These are phyloP conservation scores for Scomberomorus guttatus DNA, from an alignment of 2,797 vertebrate genomes.

Conservation along the genomic window DNA sequence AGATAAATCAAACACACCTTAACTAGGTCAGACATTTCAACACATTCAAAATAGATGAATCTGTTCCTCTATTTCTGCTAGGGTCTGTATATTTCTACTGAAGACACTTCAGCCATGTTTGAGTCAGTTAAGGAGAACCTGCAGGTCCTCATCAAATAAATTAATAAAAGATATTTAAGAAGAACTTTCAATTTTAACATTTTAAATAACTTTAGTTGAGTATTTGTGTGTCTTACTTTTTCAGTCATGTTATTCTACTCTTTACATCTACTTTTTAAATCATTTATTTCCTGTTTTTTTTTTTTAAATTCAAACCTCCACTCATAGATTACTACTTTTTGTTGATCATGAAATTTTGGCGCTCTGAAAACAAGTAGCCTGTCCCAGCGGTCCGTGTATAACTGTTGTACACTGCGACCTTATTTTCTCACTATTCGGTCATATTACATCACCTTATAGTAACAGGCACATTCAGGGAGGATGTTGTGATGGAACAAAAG, in stretches of 20 bases:
- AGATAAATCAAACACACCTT: slow-evolving; percentile 74
- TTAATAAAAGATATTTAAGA: neutral
- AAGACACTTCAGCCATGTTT: slow-evolving; percentile 26
- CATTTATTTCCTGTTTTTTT: neutral
- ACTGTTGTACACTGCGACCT: neutral
- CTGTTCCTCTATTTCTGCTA: slow-evolving; percentile 55
- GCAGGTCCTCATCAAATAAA: neutral
- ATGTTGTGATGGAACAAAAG: neutral
- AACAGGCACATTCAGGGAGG: neutral
- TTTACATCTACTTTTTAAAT: neutral
- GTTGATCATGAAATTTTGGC: no score
- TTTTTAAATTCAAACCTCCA: neutral
- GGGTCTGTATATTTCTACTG: slow-evolving; percentile 48
- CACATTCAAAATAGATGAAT: slow-evolving; percentile 77
- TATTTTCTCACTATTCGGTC: neutral
- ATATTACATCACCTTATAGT: neutral
- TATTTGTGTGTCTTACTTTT: neutral
- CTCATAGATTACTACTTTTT: no score
- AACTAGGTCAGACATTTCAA: slow-evolving; percentile 76
- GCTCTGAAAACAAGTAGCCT: neutral
- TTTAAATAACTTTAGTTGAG: neutral
- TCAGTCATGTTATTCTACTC: neutral
- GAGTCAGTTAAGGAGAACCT: neutral
- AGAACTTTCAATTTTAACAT: neutral
- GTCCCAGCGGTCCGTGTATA: no score